Conservation (phyloP, 2,113 vertebrate species). For the Orycteropus afer region DNA sequence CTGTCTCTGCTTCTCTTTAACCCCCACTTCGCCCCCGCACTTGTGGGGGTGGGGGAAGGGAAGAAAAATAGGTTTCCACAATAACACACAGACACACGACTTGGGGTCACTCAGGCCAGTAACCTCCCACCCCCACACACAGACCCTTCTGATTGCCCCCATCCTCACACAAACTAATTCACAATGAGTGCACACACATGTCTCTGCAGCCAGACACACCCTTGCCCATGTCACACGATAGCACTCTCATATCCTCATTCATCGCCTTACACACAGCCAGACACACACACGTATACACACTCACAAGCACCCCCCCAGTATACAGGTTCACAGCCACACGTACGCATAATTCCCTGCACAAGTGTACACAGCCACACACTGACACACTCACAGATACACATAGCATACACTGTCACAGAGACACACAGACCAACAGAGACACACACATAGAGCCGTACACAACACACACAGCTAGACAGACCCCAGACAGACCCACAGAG, state of each 20-base stretch:
- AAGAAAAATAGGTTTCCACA: neutral
- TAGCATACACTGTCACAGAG: neutral
- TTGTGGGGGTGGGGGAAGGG: neutral
- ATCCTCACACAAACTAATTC: neutral
- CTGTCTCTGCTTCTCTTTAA: neutral
- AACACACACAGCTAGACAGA: no score
- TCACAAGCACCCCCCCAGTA: neutral
- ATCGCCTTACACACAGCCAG: neutral
- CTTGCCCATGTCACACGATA: accelerated
- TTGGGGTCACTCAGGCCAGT: neutral
- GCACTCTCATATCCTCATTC: neutral
- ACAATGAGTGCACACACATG: no score
- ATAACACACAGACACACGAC: no score
- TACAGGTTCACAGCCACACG: neutral
- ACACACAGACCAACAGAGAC: neutral
- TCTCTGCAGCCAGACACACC: neutral
- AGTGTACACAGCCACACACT: accelerated
- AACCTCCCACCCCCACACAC: neutral
- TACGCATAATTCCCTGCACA: neutral
- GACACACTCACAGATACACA: neutral
- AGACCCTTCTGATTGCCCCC: neutral
- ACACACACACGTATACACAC: neutral
- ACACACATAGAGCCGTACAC: no score
- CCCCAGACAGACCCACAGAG: no score
- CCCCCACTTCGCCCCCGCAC: neutral